phyloP scores from a whole-genome alignment of 2,797 vertebrate species.

The Pagetopsis macropterus region DNA sequence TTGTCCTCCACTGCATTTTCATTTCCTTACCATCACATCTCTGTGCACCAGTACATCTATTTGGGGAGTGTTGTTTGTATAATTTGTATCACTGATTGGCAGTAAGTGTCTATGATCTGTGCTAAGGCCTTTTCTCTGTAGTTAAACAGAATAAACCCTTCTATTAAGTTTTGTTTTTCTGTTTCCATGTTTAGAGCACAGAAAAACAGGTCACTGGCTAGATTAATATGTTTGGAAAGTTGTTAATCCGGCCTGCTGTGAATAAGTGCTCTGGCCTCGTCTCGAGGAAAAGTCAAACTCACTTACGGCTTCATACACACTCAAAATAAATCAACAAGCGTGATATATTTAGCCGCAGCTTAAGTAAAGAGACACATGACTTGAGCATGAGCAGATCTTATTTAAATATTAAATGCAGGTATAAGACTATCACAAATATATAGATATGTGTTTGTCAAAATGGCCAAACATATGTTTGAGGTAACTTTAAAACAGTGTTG shows the following conservation, averaged over 20 bases:
- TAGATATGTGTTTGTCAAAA: not conserved
- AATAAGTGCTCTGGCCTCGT: slow-evolving; percentile 61
- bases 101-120: slow-evolving; percentile 6
- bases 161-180: not conserved
- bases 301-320: not conserved
- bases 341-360: slow-evolving; percentile 20
- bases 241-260: slow-evolving; percentile 59
- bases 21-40: slow-evolving; percentile 32
- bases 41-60: slow-evolving; percentile 9
- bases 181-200: slow-evolving; percentile 16
- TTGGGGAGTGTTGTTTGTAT: slow-evolving; percentile 11
- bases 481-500: not conserved
- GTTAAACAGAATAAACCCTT: no score
- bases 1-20: slow-evolving; percentile 36
- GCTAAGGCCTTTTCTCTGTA: not conserved
- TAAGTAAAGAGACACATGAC: not conserved
- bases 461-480: not conserved
- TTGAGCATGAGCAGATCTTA: not conserved
- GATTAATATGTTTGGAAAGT: slow-evolving; percentile 67
- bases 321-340: slow-evolving; percentile 5
- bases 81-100: not conserved
- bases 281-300: slow-evolving; percentile 43
- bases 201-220: slow-evolving; percentile 15
- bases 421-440: no score
- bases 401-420: rapidly evolving